These are phyloP conservation scores for Myopa testacea DNA, from an alignment of 2,888 invertebrate species.

Conservation along the genomic window DNA sequence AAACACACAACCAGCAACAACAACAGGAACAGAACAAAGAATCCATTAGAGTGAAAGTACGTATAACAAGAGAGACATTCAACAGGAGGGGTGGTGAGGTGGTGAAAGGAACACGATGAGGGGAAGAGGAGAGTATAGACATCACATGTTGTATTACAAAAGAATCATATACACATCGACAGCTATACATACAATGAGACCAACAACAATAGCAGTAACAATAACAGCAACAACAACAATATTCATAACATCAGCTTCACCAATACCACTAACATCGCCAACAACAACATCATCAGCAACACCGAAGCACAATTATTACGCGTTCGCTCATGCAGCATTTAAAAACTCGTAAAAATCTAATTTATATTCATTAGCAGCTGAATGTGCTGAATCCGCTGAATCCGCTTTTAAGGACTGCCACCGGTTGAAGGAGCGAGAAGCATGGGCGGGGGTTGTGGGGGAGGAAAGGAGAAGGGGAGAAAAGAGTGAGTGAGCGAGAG, in stretches of 20 bases:
- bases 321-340: constrained; percentile 33
- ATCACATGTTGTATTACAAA: too few relatives aligned
- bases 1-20: not conserved
- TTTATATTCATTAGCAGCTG: constrained; percentile 41
- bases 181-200: not conserved
- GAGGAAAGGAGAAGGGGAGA: not conserved
- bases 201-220: not conserved
- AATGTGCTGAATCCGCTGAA: constrained; percentile 24
- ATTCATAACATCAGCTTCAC: not conserved
- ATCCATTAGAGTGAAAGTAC: constrained; percentile 19
- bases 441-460: not conserved
- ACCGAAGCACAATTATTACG: constrained; percentile 34
- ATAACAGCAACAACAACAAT: not conserved
- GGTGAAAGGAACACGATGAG: too few relatives aligned
- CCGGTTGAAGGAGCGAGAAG: not conserved
- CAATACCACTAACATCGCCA: not conserved
- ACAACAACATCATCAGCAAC: not conserved
- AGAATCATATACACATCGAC: not conserved
- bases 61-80: not conserved
- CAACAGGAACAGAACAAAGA: constrained; percentile 4
- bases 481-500: not conserved
- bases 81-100: not conserved
- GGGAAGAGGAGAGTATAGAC: too few relatives aligned
- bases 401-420: constrained; percentile 24
- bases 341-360: constrained; percentile 42